These are phyloP conservation scores for Rhinella marina DNA, from an alignment of 2,797 vertebrate species.

Conservation along the genomic window DNA sequence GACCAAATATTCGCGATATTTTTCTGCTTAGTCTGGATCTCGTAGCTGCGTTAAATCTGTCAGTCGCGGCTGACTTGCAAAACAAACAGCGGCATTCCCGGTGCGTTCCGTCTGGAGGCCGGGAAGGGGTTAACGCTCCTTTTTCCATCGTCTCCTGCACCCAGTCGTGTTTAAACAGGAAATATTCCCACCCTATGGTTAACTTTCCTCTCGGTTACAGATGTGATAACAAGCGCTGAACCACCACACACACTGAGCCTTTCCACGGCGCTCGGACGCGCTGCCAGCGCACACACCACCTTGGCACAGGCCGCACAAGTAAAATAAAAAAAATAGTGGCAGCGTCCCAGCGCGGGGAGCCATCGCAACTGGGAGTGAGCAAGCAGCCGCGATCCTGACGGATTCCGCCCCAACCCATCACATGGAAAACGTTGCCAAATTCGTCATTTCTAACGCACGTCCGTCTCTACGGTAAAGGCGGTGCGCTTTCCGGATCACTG, in stretches of 20 bases:
- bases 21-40: slow-evolving; percentile 28
- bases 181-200: slow-evolving; percentile 58
- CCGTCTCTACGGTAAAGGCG: background rate
- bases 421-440: background rate
- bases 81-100: slow-evolving; percentile 52
- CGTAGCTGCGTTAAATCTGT: slow-evolving; percentile 58
- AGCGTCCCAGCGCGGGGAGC: slow-evolving; percentile 32
- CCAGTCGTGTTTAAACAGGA: slow-evolving; percentile 61
- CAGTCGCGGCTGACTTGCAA: slow-evolving; percentile 32
- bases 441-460: background rate
- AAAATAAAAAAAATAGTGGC: slow-evolving; percentile 28
- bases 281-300: slow-evolving; percentile 56
- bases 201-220: slow-evolving; percentile 53
- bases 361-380: background rate
- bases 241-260: slow-evolving; percentile 38
- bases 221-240: slow-evolving; percentile 60
- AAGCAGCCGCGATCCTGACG: background rate
- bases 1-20: slow-evolving; percentile 13
- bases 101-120: slow-evolving; percentile 17
- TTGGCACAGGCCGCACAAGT: slow-evolving; percentile 15
- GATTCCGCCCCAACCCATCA: background rate
- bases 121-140: slow-evolving; percentile 41
- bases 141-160: slow-evolving; percentile 42
- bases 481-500: too few relatives aligned
- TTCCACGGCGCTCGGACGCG: slow-evolving; percentile 39